Evolutionary conservation across 2,888 invertebrate species (phyloP), one percentile per base, ranked within the genome.

Genomic region (Nephrocerus scutellatus): DNA sequence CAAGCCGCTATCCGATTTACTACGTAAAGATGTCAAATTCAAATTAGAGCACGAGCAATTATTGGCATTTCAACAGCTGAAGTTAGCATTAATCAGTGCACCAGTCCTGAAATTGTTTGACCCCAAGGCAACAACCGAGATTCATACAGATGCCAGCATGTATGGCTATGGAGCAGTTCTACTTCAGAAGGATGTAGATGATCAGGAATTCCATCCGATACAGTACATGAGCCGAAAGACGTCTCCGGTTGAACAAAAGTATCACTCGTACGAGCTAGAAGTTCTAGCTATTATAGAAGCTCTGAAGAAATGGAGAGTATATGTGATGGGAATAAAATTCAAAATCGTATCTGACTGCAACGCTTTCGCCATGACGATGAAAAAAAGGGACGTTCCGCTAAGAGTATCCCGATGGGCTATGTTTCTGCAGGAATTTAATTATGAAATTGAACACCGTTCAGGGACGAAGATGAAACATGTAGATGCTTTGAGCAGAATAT

Each of bases 1-100:
- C 3, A 55, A 51, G 39, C 59, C 57, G 6, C 37, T 63, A 30
- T 54, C 53, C 13, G 56, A 62, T 21, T 19, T 35, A 14, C 19
- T 47, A 10, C n/a, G 22, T 10, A 38, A 38, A 13, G 18, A 1
- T 6, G 7, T 10, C 2, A 30, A 39, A 39, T 56, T 14, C 36
- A 46, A 5, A 43, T 26, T 48, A 18, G 36, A 36, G 4, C 39
- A 38, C 2, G 32, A 42, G 14, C 36, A 49, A 12, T 2, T 37
- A 15, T 33, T 26, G 5, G 51, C 48, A 2, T 30, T 49, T 13
- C 12, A 36, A 21, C 42, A 48, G 26, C 21, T 48, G n/a, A 51
- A 46, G 23, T 25, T 19, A 6, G 30, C 32, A 6, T 21, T 52
- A 7, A 15, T 26, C 2, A 39, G 21, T 7, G 26, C 40, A 22